Conservation (phyloP, 2,888 invertebrate species). For the Seira ritae region DNA sequence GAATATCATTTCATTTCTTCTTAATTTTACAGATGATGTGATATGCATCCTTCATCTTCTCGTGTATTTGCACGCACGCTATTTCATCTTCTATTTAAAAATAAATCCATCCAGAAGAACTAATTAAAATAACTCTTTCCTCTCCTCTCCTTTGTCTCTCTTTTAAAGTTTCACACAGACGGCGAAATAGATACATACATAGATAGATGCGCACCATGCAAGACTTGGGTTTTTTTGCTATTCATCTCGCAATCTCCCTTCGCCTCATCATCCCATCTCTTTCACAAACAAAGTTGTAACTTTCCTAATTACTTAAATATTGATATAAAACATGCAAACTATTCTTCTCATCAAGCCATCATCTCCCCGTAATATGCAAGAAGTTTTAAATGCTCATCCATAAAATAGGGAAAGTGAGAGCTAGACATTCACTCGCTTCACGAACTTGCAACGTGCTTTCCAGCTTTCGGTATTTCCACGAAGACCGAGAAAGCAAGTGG, state of each 20-base stretch:
- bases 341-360: slow-evolving; percentile 40
- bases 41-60: neutral
- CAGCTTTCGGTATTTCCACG: no score
- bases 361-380: neutral
- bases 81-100: slow-evolving; percentile 44
- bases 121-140: slow-evolving; percentile 53
- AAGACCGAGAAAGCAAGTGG: neutral
- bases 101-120: slow-evolving; percentile 58
- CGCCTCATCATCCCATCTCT: slow-evolving; percentile 22
- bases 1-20: neutral
- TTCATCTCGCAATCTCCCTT: neutral
- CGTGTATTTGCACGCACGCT: slow-evolving; percentile 11
- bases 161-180: neutral
- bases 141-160: slow-evolving; percentile 1
- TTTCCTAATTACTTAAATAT: slow-evolving; percentile 61
- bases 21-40: neutral
- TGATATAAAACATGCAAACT: slow-evolving; percentile 41
- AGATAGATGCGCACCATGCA: no score
- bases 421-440: no score
- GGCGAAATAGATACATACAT: no score
- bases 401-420: neutral
- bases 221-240: neutral
- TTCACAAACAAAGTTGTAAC: slow-evolving; percentile 34
- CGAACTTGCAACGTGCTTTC: neutral
- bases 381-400: slow-evolving; percentile 2